Conservation (phyloP, 2,888 invertebrate species). For the Drosophila rellima region DNA sequence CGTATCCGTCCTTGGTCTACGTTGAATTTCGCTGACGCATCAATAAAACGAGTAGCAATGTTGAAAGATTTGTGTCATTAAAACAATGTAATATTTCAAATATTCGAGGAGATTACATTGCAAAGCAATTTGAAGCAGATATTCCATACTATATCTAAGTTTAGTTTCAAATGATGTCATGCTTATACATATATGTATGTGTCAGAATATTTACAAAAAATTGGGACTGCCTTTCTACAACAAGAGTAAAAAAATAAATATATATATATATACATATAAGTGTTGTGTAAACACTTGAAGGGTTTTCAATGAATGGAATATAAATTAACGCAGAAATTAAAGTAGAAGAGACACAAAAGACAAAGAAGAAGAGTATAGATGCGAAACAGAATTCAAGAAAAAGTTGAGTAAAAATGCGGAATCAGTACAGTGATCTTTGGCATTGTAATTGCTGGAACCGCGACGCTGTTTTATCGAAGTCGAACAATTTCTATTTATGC, state of each 20-base stretch:
- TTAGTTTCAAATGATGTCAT: background rate
- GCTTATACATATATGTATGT: too few species aligned
- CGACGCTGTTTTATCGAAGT: conserved; percentile 35
- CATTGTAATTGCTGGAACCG: conserved; percentile 40
- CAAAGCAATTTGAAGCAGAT: background rate
- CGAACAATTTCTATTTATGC: conserved; percentile 57
- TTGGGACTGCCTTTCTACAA: too few species aligned
- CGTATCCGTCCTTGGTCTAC: conserved; percentile 36
- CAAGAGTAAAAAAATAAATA: conserved; percentile 5
- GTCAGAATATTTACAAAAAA: too few species aligned
- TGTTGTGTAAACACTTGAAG: conserved; percentile 9
- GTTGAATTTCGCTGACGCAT: conserved; percentile 47
- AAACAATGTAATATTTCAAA: conserved; percentile 16
- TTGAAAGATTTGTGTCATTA: conserved; percentile 14
- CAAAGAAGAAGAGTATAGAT: conserved; percentile 1
- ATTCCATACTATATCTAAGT: background rate
- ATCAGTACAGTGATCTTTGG: conserved; percentile 55
- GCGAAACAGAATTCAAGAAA: conserved; percentile 19
- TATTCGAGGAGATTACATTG: conserved; percentile 9
- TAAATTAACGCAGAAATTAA: conserved; percentile 64
- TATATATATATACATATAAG: conserved; percentile 2
- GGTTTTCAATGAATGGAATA: conserved; percentile 39
- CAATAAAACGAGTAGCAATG: conserved; percentile 16
- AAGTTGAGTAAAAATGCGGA: conserved; percentile 35
- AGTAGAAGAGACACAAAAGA: conserved; percentile 39